A percentile compares a stretch with the other conserved stretches of the same genome.
Conservation (phyloP, 2,797 vertebrate species). For the Leptatherina wallacei region DNA sequence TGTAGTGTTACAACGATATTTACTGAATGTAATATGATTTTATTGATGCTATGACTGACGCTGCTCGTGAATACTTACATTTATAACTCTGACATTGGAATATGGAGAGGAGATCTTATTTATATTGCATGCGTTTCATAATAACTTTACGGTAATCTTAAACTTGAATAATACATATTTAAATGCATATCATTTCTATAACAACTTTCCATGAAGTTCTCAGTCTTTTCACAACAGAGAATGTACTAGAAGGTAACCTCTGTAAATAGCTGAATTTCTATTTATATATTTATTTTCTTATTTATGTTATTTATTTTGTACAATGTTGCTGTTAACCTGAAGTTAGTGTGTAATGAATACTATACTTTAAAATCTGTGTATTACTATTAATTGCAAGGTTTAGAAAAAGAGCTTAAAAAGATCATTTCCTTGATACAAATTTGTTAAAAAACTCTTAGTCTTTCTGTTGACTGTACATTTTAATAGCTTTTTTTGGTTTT, state of each 20-base stretch:
- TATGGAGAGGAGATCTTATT: not conserved
- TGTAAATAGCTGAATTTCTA: conserved; percentile 25
- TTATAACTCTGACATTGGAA: conserved; percentile 18
- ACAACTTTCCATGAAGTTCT: conserved; percentile 48
- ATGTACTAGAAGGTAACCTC: conserved; percentile 30
- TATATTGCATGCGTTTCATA: conserved; percentile 1
- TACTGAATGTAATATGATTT: conserved; percentile 5
- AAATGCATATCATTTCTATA: not conserved
- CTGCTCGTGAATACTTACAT: conserved; percentile 31
- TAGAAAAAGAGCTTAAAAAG: not conserved
- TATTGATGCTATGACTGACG: conserved; percentile 34
- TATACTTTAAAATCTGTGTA: conserved; percentile 10
- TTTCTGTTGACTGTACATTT: too few species aligned
- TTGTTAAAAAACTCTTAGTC: too few species aligned
- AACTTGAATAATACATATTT: not conserved
- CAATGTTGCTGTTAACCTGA: conserved; percentile 16
- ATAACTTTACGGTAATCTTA: conserved; percentile 2
- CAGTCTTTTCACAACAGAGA: conserved; percentile 5
- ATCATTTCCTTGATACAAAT: not conserved
- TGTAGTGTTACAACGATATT: conserved; percentile 1
- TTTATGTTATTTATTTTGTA: conserved; percentile 42
- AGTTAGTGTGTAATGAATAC: conserved; percentile 46
- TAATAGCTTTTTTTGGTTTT: not conserved
- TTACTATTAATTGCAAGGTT: not conserved
- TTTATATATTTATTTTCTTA: conserved; percentile 68